Percentiles rank a stretch among this genome's conserved stretches.
These are phyloP conservation scores for Apteryx owenii DNA, from an alignment of 2,113 vertebrate species.

Conservation along the genomic window DNA sequence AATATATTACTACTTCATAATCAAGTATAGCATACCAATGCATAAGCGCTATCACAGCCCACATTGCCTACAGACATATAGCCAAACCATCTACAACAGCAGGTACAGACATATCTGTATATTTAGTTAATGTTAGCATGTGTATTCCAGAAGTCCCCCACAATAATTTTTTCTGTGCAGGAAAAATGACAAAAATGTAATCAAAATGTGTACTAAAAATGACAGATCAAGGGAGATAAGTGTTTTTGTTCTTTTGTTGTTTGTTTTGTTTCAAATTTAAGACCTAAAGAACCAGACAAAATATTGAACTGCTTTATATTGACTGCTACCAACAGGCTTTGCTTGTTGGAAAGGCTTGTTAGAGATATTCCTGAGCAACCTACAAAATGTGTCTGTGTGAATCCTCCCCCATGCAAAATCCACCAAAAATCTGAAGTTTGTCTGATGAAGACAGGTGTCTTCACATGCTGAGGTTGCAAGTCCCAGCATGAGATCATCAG, in stretches of 20 bases:
- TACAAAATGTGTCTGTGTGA: background rate
- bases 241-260: background rate
- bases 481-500: background rate
- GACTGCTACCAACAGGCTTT: background rate
- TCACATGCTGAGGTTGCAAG: background rate
- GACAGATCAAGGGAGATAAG: background rate
- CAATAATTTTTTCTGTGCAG: background rate
- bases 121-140: background rate
- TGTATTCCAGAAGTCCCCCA: background rate
- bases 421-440: background rate
- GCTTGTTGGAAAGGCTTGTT: background rate
- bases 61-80: background rate
- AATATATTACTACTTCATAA: constrained; percentile 18
- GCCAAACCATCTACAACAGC: background rate
- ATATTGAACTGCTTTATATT: background rate
- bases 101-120: background rate
- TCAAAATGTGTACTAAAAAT: background rate
- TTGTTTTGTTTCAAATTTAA: background rate
- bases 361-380: background rate
- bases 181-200: background rate
- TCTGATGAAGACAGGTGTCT: background rate
- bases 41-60: background rate
- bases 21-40: constrained; percentile 29
- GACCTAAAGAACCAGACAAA: background rate
- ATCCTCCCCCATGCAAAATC: background rate